Conservation (phyloP, 23 tunicate species). For the Halocynthia aurantium region DNA sequence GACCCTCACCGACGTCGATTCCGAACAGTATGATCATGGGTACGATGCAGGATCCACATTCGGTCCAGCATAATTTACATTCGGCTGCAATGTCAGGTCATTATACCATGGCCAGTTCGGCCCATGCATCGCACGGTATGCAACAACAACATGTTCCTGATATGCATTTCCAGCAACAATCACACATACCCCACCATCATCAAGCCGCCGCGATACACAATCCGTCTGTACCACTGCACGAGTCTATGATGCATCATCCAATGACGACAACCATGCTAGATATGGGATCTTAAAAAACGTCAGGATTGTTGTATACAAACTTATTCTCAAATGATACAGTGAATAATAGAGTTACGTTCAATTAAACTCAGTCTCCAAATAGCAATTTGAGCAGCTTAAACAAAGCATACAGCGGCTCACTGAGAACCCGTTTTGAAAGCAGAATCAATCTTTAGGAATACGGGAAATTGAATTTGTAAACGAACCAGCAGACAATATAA, state of each 20-base stretch:
- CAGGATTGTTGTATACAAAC: no score
- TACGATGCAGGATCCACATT: slow-evolving; percentile 59
- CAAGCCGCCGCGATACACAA: slow-evolving; percentile 12
- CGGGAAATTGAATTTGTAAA: no score
- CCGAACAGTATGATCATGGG: slow-evolving; percentile 93
- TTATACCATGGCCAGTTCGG: slow-evolving; percentile 66
- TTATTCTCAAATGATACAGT: no score
- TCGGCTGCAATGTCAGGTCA: slow-evolving; percentile 43
- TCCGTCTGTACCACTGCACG: slow-evolving; percentile 32
- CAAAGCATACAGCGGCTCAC: no score
- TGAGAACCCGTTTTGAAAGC: no score
- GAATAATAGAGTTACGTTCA: no score
- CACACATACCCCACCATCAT: slow-evolving; percentile 41
- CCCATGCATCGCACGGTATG: slow-evolving; percentile 34
- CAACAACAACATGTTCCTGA: slow-evolving; percentile 55
- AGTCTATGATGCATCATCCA: slow-evolving; percentile 42
- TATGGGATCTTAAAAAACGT: slow-evolving; percentile 26
- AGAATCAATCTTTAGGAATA: no score
- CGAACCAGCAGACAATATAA: no score
- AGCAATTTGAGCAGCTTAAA: no score
- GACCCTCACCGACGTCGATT: slow-evolving; percentile 25
- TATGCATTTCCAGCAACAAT: slow-evolving; percentile 57
- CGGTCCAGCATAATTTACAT: slow-evolving; percentile 36
- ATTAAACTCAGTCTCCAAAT: no score
- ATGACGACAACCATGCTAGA: slow-evolving; percentile 27